Evolutionary conservation across 1,140 invertebrate genomes (phyloP).

Genomic region (Microplitis demolitor): DNA sequence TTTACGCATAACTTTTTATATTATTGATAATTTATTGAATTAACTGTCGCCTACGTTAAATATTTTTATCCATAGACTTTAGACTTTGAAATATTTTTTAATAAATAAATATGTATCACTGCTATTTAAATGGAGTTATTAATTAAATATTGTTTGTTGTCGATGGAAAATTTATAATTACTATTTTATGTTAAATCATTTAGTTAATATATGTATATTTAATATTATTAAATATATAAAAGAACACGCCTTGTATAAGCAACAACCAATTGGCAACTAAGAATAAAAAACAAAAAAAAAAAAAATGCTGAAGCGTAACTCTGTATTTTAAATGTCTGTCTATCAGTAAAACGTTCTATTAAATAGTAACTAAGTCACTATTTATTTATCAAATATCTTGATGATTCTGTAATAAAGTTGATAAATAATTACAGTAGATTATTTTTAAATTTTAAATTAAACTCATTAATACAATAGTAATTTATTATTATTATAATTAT

Average conservation of each 20-base stretch:
- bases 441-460: background rate
- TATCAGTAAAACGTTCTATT: background rate
- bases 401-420: background rate
- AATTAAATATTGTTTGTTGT: too few species aligned
- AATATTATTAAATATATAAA: constrained; percentile 1
- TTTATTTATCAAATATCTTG: background rate
- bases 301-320: background rate
- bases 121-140: too few species aligned
- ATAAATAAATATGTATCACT: background rate
- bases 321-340: background rate
- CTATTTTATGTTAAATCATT: background rate
- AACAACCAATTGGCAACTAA: constrained; percentile 1
- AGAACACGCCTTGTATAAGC: background rate
- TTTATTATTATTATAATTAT: too few species aligned
- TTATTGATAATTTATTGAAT: background rate
- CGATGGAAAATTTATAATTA: too few species aligned
- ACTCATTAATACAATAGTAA: too few species aligned
- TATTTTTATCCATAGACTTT: background rate
- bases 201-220: background rate
- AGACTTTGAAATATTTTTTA: background rate
- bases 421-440: too few species aligned
- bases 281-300: background rate
- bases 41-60: background rate
- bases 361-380: too few species aligned
- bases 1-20: constrained; percentile 6